These are phyloP conservation scores for Astreopora myriophthalma DNA, from an alignment of 64 coral and sea anemone species.

Conservation along the genomic window DNA sequence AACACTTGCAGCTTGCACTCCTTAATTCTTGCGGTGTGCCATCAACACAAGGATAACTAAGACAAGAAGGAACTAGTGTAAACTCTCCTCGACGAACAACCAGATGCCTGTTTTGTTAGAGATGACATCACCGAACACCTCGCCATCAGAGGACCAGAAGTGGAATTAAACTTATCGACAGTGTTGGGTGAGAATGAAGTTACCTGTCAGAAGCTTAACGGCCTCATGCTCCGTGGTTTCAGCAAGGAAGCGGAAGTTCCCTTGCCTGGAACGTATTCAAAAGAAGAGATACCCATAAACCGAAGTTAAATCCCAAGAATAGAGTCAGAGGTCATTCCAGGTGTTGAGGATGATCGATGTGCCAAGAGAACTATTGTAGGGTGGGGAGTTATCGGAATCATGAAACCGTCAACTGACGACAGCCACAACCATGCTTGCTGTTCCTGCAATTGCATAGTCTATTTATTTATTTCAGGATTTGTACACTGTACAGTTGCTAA, in stretches of 20 bases:
- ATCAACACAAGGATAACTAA: not conserved
- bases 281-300: constrained; percentile 27
- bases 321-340: constrained; percentile 46
- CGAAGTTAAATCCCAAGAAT: constrained; percentile 53
- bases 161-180: constrained; percentile 30
- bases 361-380: constrained; percentile 44
- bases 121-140: constrained; percentile 3
- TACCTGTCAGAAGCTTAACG: constrained; percentile 36
- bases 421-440: not conserved
- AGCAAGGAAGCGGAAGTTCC: constrained; percentile 3
- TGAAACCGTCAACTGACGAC: not conserved
- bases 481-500: no score
- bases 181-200: constrained; percentile 29
- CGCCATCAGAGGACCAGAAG: not conserved
- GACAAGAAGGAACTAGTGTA: constrained; percentile 55
- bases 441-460: not conserved
- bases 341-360: constrained; percentile 30
- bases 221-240: constrained; percentile 36
- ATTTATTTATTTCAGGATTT: no score
- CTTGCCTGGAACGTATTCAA: constrained; percentile 32
- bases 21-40: constrained; percentile 64
- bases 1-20: not conserved
- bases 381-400: constrained; percentile 46
- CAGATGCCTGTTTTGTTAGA: constrained; percentile 58
- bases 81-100: constrained; percentile 68